phyloP scores from a whole-genome alignment of 2,113 vertebrate species.

The Colistium nudipinnis region DNA sequence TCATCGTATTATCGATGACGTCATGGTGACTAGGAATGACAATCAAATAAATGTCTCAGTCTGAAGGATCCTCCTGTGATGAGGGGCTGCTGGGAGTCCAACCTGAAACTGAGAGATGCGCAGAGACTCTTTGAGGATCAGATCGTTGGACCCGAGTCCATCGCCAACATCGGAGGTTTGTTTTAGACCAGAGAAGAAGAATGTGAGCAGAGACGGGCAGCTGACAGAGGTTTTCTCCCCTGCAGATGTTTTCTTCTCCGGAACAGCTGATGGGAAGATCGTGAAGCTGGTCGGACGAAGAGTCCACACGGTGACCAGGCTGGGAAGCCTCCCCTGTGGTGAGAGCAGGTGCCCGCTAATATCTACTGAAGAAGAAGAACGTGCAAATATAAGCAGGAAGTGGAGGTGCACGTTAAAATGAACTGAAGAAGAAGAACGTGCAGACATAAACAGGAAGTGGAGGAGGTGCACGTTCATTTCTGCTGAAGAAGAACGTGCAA shows the following conservation, averaged over 20 bases:
- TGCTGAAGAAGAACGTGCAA: too few relatives aligned
- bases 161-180: conserved; percentile 87
- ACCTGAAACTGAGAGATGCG: conserved; percentile 86
- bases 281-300: conserved; percentile 89
- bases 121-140: conserved; percentile 90
- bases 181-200: not conserved
- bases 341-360: conserved; percentile 69
- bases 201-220: not conserved
- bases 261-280: conserved; percentile 93
- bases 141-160: conserved; percentile 91
- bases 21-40: too few relatives aligned
- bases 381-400: too few relatives aligned
- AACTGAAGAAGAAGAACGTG: too few relatives aligned
- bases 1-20: too few relatives aligned
- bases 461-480: too few relatives aligned
- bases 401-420: too few relatives aligned
- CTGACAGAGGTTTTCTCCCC: conserved; percentile 36
- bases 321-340: conserved; percentile 92
- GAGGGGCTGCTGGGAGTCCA: conserved; percentile 87
- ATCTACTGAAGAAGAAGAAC: too few relatives aligned
- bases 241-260: conserved; percentile 91
- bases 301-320: conserved; percentile 84
- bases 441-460: too few relatives aligned
- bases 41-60: conserved; percentile 67
- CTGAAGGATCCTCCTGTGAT: conserved; percentile 91